Base-by-base conservation (phyloP, 1,140 invertebrate genomes). In the Drosophila pseudoobscura region DNA sequence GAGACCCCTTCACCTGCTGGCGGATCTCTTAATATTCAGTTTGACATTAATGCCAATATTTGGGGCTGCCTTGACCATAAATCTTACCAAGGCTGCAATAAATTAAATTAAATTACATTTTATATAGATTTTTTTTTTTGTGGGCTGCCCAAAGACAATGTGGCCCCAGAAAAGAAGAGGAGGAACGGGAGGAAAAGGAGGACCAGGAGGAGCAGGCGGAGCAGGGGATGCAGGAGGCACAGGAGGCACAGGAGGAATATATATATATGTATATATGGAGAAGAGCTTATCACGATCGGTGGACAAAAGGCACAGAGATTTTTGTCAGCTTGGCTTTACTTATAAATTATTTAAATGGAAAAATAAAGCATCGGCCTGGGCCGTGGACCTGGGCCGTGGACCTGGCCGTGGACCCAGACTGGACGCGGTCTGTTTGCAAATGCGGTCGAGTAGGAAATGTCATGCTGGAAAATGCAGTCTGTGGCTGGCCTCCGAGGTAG, bases 301-400 rank as follows among this genome's bases (percentile, higher is more conserved):
- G 44, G 74, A 80, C 82, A 84, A 85, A 80, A 59, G 65, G 60
- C 55, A 76, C 73, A 87, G 55, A 78, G 69, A 87, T 85, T 85
- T 85, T 85, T 69, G 39, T 29, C 17, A 39, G 35, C 6, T 8
- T 45, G 63, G 64, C 65, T 39, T 68, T 62, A 76, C 82, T 85
- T 85, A 87, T 85, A 85, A 85, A 85, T 85, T 85, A 85, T 85
- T 85, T 87, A 87, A 85, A 87, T 80, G 73, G 55, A 76, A 80
- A 80, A 77, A 87, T 80, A 78, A 80, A 85, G 77, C 80, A 80
- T 52, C 57, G 56, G 26, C n/a, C 64, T 8, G 53, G 31, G 15
- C 74, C 80, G 78, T 47, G 54, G 56, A 31, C 17, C 64, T 8
- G 53, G 17, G 15, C 74, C 80, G 78, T 47, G 54, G 56, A 31